Percentiles rank a stretch among this genome's conserved stretches.
These are phyloP conservation scores for Sebastes dallii DNA, from an alignment of 2,797 vertebrate genomes.

Conservation along the genomic window DNA sequence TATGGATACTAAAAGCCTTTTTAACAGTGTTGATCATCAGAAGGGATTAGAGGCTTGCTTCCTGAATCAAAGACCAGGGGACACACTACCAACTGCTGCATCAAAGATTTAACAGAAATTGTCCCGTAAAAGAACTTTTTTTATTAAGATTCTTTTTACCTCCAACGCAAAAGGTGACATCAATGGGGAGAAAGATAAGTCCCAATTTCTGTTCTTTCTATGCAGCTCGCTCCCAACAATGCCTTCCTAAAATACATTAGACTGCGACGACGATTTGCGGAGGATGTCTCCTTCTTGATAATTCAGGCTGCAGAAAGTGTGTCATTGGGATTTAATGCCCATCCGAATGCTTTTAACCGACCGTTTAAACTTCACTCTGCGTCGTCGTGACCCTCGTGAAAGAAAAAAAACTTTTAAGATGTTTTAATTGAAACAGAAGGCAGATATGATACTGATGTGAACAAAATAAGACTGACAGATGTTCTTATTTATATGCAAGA, in stretches of 20 bases:
- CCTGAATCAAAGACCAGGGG: slow-evolving; percentile 36
- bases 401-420: not conserved
- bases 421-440: not conserved
- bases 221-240: not conserved
- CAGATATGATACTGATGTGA: not conserved
- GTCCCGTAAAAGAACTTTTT: slow-evolving; percentile 10
- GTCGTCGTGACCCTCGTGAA: not conserved
- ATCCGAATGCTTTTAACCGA: not conserved
- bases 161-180: slow-evolving; percentile 1
- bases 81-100: not conserved
- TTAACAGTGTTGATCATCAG: slow-evolving; percentile 23
- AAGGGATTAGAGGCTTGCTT: slow-evolving; percentile 9
- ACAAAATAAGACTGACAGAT: slow-evolving; percentile 13
- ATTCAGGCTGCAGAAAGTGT: not conserved
- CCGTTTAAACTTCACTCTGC: not conserved
- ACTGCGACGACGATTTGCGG: not conserved
- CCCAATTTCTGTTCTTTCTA: slow-evolving; percentile 1
- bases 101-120: slow-evolving; percentile 27
- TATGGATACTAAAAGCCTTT: slow-evolving; percentile 42
- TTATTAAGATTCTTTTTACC: not conserved
- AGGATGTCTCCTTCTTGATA: not conserved
- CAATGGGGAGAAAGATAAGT: slow-evolving; percentile 3
- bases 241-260: slow-evolving; percentile 1
- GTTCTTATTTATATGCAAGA: not conserved
- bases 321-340: not conserved